These are phyloP conservation scores for Odontocerum albicorne DNA, from an alignment of 2,888 invertebrate species.

Conservation along the genomic window DNA sequence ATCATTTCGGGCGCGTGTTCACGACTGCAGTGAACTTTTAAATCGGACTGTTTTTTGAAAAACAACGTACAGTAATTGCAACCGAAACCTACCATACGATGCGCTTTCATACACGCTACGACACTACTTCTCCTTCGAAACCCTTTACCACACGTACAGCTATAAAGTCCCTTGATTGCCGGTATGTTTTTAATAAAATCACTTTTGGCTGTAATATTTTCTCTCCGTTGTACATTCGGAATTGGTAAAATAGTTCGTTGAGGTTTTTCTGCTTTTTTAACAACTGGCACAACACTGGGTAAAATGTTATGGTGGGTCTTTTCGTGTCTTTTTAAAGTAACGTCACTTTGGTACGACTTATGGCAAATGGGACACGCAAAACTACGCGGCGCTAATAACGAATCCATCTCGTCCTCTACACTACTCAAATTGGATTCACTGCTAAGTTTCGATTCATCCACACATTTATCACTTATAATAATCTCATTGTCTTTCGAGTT, in stretches of 20 bases:
- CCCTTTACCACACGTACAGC: slow-evolving; percentile 28
- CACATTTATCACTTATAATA: slow-evolving; percentile 21
- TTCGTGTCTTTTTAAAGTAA: slow-evolving; percentile 24
- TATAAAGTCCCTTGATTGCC: slow-evolving; percentile 10
- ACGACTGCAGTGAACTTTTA: slow-evolving; percentile 16
- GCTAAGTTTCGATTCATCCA: not conserved
- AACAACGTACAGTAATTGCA: slow-evolving; percentile 25
- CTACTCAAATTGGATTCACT: not conserved
- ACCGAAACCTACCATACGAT: slow-evolving; percentile 16
- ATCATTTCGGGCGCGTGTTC: slow-evolving; percentile 6
- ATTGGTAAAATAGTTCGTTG: too few relatives aligned
- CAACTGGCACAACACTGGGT: too few relatives aligned
- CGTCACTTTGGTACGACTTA: slow-evolving; percentile 20
- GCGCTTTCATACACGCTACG: slow-evolving; percentile 25
- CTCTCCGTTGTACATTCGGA: too few relatives aligned
- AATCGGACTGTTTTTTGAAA: slow-evolving; percentile 9
- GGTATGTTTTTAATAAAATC: too few relatives aligned
- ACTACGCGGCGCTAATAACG: slow-evolving; percentile 25
- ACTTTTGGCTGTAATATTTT: too few relatives aligned
- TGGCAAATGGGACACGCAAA: slow-evolving; percentile 28
- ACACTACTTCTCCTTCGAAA: slow-evolving; percentile 22
- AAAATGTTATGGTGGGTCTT: slow-evolving; percentile 15
- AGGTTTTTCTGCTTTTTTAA: too few relatives aligned
- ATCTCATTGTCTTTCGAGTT: slow-evolving; percentile 17
- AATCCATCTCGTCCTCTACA: slow-evolving; percentile 12